Base-by-base conservation (phyloP, 2,888 invertebrate species). In the Napeogenes sylphis region DNA sequence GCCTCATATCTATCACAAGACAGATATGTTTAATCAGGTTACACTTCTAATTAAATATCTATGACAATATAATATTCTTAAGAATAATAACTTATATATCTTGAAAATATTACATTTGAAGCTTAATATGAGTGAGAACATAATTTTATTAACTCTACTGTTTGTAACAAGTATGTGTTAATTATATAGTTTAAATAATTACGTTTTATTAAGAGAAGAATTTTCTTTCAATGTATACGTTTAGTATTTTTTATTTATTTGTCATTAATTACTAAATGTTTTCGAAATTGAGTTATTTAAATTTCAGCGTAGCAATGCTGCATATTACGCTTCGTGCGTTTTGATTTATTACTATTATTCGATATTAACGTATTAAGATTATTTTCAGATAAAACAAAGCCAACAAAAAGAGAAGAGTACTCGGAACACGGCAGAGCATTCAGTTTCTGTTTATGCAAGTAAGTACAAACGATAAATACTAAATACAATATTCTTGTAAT, bases 1-100 rank as follows among this genome's bases (percentile, higher is more conserved):
- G 74, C 97, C 98, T 0, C 88, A 90, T 62, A 73, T 89, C 5
- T 78, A 84, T 32, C 87, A 86, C 67, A 73, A 82, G 38, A 77
- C 78, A 0, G 83, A 86, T 62, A 84, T 81, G 21, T 87, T 85
- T 63, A 80, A 85, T 58, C 84, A 87, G 84, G 89, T 88, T 56
- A 38, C 33, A 56, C 3, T 21, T 47, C 8, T 53, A 38, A 46
- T 45, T 30, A 35, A 47, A 47, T 12, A 47, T 14, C 47, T 32
- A 35, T 45, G 33, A 12, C 32, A 13, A 56, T 38, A 30, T 42
- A 8, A 30, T 32, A 45, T 14, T 12, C 13, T 38, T 14, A 45
- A 2, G 60, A 58, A 38, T 55, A 10, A 55, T 68, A 65, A 72
- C 21, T 21, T 21, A 21, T 21, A 21, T 21, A 21, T 21, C 21